Evolutionary conservation across 2,888 invertebrate genomes (phyloP).

Genomic region (Diadegma fenestrale): DNA sequence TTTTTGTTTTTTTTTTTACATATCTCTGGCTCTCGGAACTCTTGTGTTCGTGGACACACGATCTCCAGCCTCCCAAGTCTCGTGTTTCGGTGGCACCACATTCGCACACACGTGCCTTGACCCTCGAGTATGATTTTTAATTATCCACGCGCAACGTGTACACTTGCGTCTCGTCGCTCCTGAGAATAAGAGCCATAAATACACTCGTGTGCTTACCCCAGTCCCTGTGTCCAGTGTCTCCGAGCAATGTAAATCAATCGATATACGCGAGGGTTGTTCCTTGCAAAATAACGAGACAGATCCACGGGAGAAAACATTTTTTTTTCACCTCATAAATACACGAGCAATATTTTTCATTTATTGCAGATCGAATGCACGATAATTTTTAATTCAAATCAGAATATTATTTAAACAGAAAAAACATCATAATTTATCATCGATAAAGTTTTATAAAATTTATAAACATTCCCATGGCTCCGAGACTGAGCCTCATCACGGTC

Average conservation of each 20-base stretch:
- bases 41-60: conserved; percentile 14
- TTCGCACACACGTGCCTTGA: conserved; percentile 24
- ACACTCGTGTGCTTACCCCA: conserved; percentile 20
- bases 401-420: background rate
- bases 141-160: conserved; percentile 37
- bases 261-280: conserved; percentile 42
- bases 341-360: conserved; percentile 25
- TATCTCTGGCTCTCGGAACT: background rate
- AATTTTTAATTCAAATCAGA: conserved; percentile 6
- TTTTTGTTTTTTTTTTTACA: conserved; percentile 6
- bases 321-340: conserved; percentile 30
- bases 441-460: background rate
- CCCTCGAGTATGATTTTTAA: conserved; percentile 52
- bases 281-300: conserved; percentile 45
- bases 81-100: conserved; percentile 38
- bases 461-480: background rate
- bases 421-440: background rate
- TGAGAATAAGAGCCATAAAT: conserved; percentile 46
- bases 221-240: conserved; percentile 30
- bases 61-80: conserved; percentile 22
- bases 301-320: conserved; percentile 19
- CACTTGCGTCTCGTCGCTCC: background rate
- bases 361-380: background rate
- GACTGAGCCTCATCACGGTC: conserved; percentile 50
- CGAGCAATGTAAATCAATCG: conserved; percentile 54